Base-by-base conservation (phyloP, 2,888 invertebrate species). In the Ommatoiulus sabulosus region DNA sequence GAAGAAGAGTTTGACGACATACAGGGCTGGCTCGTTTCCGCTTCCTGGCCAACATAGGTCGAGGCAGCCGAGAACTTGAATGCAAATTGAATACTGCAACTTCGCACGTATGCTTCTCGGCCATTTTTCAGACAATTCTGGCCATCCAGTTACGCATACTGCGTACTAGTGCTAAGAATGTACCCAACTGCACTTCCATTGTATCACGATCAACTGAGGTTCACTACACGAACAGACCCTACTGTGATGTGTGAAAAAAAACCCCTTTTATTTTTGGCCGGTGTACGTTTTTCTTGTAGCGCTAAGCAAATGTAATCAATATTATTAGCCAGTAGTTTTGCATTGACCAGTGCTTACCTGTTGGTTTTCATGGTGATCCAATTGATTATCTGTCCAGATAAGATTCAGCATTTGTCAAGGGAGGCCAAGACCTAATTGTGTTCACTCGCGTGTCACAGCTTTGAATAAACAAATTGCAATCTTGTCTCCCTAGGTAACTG, bases 351-450 rank as follows among this genome's bases (percentile, higher is more conserved):
- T 43, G 72, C 80, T 80, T 80, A 80, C 80, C 80, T 80, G 80
- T 80, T 80, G 80, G 80, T 80, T 80, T 80, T 80, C 80, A 80
- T 80, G 80, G 80, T 15, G 35, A 80, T 80, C 80, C 35, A 35
- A 80, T 80, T 43, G 80, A 80, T 80, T 80, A 43, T 80, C 80
- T 80, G 80, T 80, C 80, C 80, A 10, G 80, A 80, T 80, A 80
- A 80, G 80, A 80, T 80, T 80, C 80, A 80, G 35, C 24, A 35
- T 24, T 80, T 35, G 80, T 80, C 35, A 80, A 24, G 12, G 80
- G 35, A 80, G 80, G 80, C 80, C 80, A 80, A 80, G 80, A 80
- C 80, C 80, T 43, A 80, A 80, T 80, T 80, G 80, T 80, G 80
- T 4, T 80, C 80, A 80, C 80, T 80, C 80, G 80, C 80, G 80